phyloP scores from a whole-genome alignment of 92 coral and sea anemone species.

The Zoanthus sansibaricus region DNA sequence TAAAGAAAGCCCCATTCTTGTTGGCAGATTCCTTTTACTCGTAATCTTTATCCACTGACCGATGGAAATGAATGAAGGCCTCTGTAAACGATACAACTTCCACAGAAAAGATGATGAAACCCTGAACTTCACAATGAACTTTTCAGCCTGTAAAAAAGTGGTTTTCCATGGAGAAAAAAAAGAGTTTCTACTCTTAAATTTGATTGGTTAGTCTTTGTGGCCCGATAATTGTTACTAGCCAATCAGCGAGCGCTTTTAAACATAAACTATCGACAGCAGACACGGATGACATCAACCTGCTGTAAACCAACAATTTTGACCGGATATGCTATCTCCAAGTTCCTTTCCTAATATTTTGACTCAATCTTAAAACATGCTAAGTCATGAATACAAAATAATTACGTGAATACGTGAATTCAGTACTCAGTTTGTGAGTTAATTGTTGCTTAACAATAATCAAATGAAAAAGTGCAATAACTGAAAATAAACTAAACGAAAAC shows the following conservation, averaged over 20 bases:
- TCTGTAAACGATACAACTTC: not conserved
- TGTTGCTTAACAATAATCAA: too few species aligned
- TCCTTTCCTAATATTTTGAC: too few species aligned
- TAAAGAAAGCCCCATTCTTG: conserved; percentile 65
- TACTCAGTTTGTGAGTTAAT: too few species aligned
- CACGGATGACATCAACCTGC: too few species aligned
- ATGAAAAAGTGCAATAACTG: too few species aligned
- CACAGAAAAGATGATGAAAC: conserved; percentile 40
- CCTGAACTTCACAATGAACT: not conserved
- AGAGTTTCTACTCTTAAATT: not conserved
- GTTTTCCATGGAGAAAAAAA: conserved; percentile 45
- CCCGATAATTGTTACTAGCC: conserved; percentile 25
- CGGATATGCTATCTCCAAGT: too few species aligned
- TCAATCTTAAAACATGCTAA: too few species aligned
- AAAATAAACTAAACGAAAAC: too few species aligned
- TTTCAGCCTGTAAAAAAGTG: conserved; percentile 23
- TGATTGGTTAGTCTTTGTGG: conserved; percentile 26
- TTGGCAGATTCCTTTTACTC: not conserved
- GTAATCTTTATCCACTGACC: conserved; percentile 4
- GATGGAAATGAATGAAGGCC: conserved; percentile 7
- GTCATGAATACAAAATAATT: too few species aligned
- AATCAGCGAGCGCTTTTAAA: conserved; percentile 17
- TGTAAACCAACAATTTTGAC: too few species aligned
- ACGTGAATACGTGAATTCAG: too few species aligned
- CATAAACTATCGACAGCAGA: not conserved